phyloP scores from a whole-genome alignment of 2,888 invertebrate genomes.

The Acholoe squamosa region DNA sequence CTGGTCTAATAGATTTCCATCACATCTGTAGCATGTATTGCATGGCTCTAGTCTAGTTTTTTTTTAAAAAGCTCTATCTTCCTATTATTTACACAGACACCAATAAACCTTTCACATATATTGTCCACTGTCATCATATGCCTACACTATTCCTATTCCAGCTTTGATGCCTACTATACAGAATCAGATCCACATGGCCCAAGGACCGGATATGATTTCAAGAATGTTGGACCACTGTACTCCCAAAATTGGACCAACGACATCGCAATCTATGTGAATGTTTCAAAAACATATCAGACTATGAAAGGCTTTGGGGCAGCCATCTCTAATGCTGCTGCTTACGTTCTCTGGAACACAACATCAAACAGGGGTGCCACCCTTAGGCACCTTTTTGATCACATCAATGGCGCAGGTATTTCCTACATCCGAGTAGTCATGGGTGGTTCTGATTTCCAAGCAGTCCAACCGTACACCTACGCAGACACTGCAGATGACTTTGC shows the following conservation, averaged over 20 bases:
- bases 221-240: not conserved
- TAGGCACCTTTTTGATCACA: constrained; percentile 63
- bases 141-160: not conserved
- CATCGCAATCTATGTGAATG: constrained; percentile 16
- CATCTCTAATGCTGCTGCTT: constrained; percentile 67
- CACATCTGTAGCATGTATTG: too few relatives aligned
- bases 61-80: too few relatives aligned
- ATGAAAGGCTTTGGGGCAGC: constrained; percentile 69
- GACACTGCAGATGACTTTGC: constrained; percentile 65
- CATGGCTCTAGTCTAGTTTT: too few relatives aligned
- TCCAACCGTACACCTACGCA: constrained; percentile 67
- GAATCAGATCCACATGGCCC: constrained; percentile 32
- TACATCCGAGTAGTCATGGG: constrained; percentile 69
- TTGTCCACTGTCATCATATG: too few relatives aligned
- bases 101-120: too few relatives aligned
- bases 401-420: constrained; percentile 65
- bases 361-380: constrained; percentile 58
- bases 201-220: constrained; percentile 36
- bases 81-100: too few relatives aligned
- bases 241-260: not conserved
- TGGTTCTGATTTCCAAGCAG: constrained; percentile 69
- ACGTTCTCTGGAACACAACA: constrained; percentile 63
- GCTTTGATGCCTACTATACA: constrained; percentile 23
- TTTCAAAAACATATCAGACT: constrained; percentile 59
- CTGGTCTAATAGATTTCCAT: too few relatives aligned